Conservation (phyloP, 2,113 vertebrate species). For the Eclectus roratus region DNA sequence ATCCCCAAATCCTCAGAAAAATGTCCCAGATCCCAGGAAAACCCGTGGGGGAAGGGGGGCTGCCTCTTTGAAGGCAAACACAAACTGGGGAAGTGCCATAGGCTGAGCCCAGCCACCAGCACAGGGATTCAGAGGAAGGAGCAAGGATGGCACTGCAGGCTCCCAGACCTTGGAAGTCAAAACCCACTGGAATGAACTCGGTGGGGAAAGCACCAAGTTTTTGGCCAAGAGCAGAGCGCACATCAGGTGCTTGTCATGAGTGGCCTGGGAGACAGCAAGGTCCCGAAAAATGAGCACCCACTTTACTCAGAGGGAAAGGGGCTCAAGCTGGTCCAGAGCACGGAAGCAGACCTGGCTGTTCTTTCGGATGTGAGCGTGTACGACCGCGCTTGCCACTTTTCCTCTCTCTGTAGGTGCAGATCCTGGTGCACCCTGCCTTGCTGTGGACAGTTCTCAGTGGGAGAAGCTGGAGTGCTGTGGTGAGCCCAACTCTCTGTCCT, state of each 20-base stretch:
- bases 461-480: background rate
- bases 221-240: fast-evolving
- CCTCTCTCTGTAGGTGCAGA: background rate
- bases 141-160: fast-evolving
- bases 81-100: background rate
- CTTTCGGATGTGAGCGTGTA: background rate
- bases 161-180: background rate
- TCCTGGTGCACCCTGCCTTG: background rate
- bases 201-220: background rate
- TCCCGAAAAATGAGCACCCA: background rate
- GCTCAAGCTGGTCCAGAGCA: background rate
- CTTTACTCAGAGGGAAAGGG: background rate
- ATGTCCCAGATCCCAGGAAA: background rate
- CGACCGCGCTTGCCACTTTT: fast-evolving
- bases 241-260: background rate
- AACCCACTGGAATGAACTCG: fast-evolving
- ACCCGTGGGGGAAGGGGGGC: fast-evolving
- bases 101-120: background rate
- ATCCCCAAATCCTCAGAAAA: background rate
- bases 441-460: background rate
- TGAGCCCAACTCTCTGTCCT: background rate
- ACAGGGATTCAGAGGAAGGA: background rate
- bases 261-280: background rate
- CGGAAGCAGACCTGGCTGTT: background rate
- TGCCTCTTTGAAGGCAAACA: background rate